These are phyloP conservation scores for Aplochiton taeniatus DNA, from an alignment of 2,797 vertebrate species.

Conservation along the genomic window DNA sequence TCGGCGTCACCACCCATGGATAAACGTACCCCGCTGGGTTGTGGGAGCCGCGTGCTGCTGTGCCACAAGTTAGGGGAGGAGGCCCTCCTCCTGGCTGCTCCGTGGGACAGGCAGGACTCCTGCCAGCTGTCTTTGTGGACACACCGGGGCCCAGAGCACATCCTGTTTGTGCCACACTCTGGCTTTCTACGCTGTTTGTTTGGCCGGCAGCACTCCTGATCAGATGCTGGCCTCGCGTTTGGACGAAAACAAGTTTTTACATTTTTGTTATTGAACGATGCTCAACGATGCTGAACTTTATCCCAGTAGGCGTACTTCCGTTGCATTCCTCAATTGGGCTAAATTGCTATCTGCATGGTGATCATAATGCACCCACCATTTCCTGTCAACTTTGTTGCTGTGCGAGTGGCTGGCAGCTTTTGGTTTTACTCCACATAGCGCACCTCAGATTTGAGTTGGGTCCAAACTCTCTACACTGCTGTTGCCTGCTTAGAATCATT, in stretches of 20 bases:
- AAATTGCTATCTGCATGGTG: no score
- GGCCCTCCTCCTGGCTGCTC: not conserved
- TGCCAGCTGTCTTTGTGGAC: not conserved
- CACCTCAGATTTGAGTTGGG: not conserved
- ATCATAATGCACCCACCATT: no score
- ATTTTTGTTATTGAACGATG: no score
- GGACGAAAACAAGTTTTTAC: no score
- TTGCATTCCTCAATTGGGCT: no score
- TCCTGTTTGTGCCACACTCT: not conserved
- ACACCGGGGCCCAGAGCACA: constrained; percentile 3
- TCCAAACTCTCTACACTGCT: not conserved
- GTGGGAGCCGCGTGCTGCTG: constrained; percentile 13
- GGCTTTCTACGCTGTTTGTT: no score
- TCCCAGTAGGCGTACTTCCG: no score
- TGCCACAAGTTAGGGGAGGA: not conserved
- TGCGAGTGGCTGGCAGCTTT: no score
- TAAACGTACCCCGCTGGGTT: not conserved
- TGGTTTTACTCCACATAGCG: not conserved
- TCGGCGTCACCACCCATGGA: not conserved
- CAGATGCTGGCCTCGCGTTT: no score
- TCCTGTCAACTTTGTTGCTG: no score
- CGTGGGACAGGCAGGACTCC: not conserved
- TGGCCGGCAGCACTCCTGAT: no score
- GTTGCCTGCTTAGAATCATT: constrained; percentile 15
- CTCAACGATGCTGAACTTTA: no score